Percentiles rank a stretch among this genome's conserved stretches.
phyloP scores from a whole-genome alignment of 2,797 vertebrate genomes.

The Mormyrops attenuatus region DNA sequence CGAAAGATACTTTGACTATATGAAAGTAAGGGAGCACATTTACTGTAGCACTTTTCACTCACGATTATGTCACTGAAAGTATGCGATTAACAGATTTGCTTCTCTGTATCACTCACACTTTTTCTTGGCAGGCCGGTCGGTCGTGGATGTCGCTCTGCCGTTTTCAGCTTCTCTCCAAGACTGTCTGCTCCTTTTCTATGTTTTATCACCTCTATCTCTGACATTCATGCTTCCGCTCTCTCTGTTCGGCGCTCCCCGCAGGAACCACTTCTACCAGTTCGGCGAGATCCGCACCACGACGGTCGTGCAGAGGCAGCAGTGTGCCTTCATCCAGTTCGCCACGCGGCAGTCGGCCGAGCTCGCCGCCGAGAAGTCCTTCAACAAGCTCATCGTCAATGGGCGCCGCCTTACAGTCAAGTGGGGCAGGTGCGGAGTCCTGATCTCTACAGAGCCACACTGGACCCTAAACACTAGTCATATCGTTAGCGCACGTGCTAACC shows the following conservation, averaged over 20 bases:
- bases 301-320: constrained; percentile 92
- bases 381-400: constrained; percentile 93
- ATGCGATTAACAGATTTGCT: neutral
- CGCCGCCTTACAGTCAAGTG: constrained; percentile 95
- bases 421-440: constrained; percentile 75
- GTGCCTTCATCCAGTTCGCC: constrained; percentile 97
- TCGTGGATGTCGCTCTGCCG: neutral
- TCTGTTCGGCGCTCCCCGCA: constrained; percentile 35
- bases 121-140: neutral
- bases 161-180: neutral
- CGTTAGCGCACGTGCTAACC: neutral
- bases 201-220: neutral
- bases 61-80: neutral
- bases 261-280: constrained; percentile 97
- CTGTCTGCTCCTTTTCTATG: neutral
- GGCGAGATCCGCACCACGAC: constrained; percentile 95
- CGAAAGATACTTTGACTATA: neutral
- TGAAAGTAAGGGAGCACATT: neutral
- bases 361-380: constrained; percentile 96
- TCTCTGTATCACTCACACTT: neutral
- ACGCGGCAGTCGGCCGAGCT: constrained; percentile 84
- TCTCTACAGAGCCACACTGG: neutral
- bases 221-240: neutral
- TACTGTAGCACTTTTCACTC: neutral
- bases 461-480: neutral